A percentile compares a stretch with the other conserved stretches of the same genome.
Conservation (phyloP, 2,113 vertebrate species). For the Trematocara macrostoma region DNA sequence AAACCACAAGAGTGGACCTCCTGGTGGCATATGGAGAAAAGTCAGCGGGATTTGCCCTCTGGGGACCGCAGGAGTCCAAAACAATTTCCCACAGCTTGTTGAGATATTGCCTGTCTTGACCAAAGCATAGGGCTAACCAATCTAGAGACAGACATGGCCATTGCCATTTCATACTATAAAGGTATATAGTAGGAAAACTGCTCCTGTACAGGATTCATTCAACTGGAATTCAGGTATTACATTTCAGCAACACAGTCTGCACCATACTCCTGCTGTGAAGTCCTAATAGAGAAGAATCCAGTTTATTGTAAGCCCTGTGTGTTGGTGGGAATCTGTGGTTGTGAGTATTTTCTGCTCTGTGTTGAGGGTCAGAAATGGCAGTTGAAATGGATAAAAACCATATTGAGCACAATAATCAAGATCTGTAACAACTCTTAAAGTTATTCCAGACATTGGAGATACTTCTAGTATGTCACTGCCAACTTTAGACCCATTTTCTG, state of each 20-base stretch:
- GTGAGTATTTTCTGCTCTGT: not conserved
- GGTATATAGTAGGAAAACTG: not conserved
- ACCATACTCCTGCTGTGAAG: not conserved
- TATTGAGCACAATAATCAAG: not conserved
- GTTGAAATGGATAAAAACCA: slow-evolving; percentile 11
- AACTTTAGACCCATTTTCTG: not conserved
- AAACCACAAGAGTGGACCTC: not conserved
- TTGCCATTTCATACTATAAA: not conserved
- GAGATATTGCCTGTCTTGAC: not conserved
- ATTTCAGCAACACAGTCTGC: slow-evolving; percentile 27
- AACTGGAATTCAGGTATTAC: not conserved
- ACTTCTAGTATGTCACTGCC: not conserved
- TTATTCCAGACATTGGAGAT: not conserved
- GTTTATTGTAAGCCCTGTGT: not conserved
- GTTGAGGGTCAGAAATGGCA: not conserved
- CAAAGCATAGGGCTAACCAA: not conserved
- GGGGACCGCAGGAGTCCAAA: not conserved
- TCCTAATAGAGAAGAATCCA: not conserved
- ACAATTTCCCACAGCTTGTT: not conserved
- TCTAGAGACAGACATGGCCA: not conserved
- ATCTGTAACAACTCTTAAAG: not conserved
- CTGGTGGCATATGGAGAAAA: not conserved
- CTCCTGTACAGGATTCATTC: not conserved
- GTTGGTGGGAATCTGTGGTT: not conserved
- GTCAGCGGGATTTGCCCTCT: not conserved